Evolutionary conservation across 2,113 vertebrate species (phyloP).

Genomic region (Pteropus alecto): DNA sequence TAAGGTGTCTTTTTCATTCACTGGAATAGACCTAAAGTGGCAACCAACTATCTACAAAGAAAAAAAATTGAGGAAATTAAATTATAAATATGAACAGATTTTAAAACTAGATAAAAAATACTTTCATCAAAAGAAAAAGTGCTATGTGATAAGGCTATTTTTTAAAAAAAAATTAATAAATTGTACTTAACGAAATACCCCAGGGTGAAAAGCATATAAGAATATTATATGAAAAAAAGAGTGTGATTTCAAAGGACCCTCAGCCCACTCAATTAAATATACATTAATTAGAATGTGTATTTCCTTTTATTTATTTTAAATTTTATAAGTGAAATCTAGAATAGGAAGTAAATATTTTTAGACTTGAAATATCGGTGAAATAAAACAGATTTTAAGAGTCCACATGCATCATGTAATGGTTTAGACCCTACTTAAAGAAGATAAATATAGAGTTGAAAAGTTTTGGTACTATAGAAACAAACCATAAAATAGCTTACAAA

Average conservation of each 20-base stretch:
- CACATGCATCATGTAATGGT: neutral
- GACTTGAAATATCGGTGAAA: neutral
- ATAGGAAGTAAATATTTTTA: constrained; percentile 18
- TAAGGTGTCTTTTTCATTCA: constrained; percentile 91
- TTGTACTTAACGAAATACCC: constrained; percentile 38
- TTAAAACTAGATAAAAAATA: neutral
- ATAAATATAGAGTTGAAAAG: neutral
- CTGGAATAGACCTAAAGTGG: constrained; percentile 90
- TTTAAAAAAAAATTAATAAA: neutral
- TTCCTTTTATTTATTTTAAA: constrained; percentile 32
- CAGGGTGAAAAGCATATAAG: neutral
- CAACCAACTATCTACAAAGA: constrained; percentile 88
- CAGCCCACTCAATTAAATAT: neutral
- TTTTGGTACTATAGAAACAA: neutral
- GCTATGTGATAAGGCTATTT: neutral
- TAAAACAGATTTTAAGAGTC: neutral
- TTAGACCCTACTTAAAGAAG: neutral
- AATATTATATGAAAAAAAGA: neutral
- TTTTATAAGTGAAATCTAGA: neutral
- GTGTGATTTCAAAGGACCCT: constrained; percentile 32
- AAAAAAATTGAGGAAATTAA: constrained; percentile 73
- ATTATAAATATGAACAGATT: constrained; percentile 29
- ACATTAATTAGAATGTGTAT: neutral
- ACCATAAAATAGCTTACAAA: neutral
- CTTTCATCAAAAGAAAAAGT: constrained; percentile 30